Evolutionary conservation across 2,113 vertebrate genomes (phyloP), one percentile per base, ranked within the genome.

Genomic region (Aegotheles bennettii): DNA sequence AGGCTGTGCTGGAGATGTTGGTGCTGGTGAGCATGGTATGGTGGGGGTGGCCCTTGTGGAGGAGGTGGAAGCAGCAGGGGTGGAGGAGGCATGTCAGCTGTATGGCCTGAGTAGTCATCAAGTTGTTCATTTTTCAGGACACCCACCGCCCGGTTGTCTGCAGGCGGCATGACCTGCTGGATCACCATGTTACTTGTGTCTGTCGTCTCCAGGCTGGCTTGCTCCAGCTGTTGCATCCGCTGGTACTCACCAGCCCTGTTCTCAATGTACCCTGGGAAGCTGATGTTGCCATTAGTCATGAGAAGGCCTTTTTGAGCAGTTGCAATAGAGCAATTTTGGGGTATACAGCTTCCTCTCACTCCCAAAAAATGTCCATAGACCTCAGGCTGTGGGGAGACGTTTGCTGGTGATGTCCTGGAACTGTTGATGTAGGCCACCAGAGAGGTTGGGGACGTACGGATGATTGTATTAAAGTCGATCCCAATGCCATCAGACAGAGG

Each of bases 311-410:
- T 98, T 87, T 98, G 97, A 40, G 94, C n/a, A 25, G 95, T 8
- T 57, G 96, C 79, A 87, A 97, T 78, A 8, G 97, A 92, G 70
- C 94, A 97, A 1, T 95, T 93, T 76, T 97, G 98, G 24, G 99
- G 98, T 73, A 99, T 99, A 75, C 98, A 99, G 92, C 98, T 98
- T 36, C 99, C 99, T 23, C 98, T 98, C 75, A 99, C 98, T 13
- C 99, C 99, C 87, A 99, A 89, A 83, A 99, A 99, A 95, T 99
- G 99, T 19, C 99, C 99, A 8, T 98, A 99, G 83, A 99, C 99
- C 31, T 99, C 99, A 4, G 98, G 97, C 79, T 98, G 99, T 9
- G 98, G 98, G 7, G 98, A 99, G 20, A 98, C 63, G 13, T 97
- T 98, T 45, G 98, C 97, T 5, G 99, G 98, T 5, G 98, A 99